phyloP scores from a whole-genome alignment of 2,888 invertebrate species.

The Parelbella ahira region DNA sequence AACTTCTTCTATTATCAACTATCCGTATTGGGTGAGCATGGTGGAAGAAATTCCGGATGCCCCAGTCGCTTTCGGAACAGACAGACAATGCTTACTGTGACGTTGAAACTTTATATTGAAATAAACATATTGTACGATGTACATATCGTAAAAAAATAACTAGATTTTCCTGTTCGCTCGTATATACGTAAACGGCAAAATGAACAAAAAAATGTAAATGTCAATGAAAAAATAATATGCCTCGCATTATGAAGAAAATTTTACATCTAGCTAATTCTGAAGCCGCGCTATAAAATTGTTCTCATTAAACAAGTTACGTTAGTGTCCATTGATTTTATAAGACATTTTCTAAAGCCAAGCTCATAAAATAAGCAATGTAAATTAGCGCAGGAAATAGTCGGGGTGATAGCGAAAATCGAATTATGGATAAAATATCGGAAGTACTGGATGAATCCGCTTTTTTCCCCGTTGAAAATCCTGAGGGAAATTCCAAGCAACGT shows the following conservation, averaged over 20 bases:
- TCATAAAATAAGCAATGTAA: constrained; percentile 51
- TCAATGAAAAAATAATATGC: no score
- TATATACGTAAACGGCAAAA: no score
- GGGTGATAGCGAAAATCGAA: constrained; percentile 62
- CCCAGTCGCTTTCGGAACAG: no score
- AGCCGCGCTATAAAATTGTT: background rate
- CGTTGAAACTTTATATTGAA: no score
- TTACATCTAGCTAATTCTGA: background rate
- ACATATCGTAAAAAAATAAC: no score
- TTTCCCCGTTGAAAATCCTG: constrained; percentile 61
- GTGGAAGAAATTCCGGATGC: no score
- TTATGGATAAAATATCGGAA: constrained; percentile 63
- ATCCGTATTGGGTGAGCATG: no score
- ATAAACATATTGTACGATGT: no score
- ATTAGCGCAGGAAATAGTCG: constrained; percentile 56
- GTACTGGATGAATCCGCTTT: constrained; percentile 54
- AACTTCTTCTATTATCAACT: no score
- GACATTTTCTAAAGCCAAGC: constrained; percentile 1
- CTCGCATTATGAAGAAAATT: background rate
- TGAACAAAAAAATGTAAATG: no score
- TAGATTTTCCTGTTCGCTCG: no score
- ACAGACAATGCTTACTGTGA: no score
- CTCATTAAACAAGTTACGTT: constrained; percentile 1
- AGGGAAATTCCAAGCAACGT: constrained; percentile 66
- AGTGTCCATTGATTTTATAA: background rate